Evolutionary conservation across 2,888 invertebrate species (phyloP), one percentile per base, ranked within the genome.

Genomic region (Phrixothrix hirtus): DNA sequence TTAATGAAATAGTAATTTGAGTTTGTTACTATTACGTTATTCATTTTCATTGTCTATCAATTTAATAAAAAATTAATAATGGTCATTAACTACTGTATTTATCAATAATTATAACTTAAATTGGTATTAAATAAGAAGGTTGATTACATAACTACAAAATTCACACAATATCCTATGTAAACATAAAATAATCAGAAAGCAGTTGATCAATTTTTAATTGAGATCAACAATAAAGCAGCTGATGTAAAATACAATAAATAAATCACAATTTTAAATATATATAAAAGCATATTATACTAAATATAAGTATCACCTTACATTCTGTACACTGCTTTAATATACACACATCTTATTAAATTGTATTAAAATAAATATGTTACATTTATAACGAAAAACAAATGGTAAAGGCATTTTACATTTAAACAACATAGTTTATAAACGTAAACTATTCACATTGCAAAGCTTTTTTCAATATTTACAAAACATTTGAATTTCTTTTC

Each of bases 151-250:
- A n/a, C n/a, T n/a, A n/a, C n/a, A n/a, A n/a, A n/a, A n/a, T n/a
- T n/a, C n/a, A n/a, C n/a, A n/a, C n/a, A n/a, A n/a, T n/a, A n/a
- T n/a, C n/a, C n/a, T n/a, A n/a, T n/a, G n/a, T n/a, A 12, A 35
- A 16, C n/a, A 15, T 15, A 45, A 53, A 64, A 61, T 47, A 58
- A 68, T 45, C 56, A 58, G 55, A 64, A 69, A 70, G 70, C 70
- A 65, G 68, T 71, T 69, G 68, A 71, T 70, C 67, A 67, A 60
- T 61, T 65, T 68, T 69, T 66, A 69, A 61, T 70, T 70, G 72
- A 72, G 71, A 72, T 72, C 72, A 72, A 72, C 69, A 67, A 71
- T 62, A 71, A 70, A 71, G 71, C 71, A 70, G 67, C 45, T 50
- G 62, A 52, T 69, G 69, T 71, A 70, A 61, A 59, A 57, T 69